Evolutionary conservation across 2,888 invertebrate species (phyloP).

Genomic region (Sphaerophoria taeniata): DNA sequence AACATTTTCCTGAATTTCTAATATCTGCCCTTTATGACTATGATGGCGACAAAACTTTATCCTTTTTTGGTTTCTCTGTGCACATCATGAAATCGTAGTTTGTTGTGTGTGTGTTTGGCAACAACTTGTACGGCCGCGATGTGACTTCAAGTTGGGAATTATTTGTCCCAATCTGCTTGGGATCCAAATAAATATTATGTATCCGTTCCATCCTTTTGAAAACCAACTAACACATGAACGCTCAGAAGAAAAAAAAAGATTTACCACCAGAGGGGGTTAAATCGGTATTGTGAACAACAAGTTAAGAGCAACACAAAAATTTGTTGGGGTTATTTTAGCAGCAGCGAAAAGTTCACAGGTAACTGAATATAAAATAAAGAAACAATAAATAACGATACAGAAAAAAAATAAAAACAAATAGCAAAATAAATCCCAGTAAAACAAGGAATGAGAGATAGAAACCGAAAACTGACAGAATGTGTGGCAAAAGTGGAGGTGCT

Average conservation of each 20-base stretch:
- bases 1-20: slow-evolving; percentile 8
- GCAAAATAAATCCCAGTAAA: slow-evolving; percentile 25
- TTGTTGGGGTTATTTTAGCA: slow-evolving; percentile 35
- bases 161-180: slow-evolving; percentile 67
- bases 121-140: slow-evolving; percentile 58
- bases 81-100: slow-evolving; percentile 65
- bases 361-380: slow-evolving; percentile 67
- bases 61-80: slow-evolving; percentile 17
- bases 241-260: neutral
- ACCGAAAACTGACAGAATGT: slow-evolving; percentile 49
- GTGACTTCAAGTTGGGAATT: slow-evolving; percentile 59
- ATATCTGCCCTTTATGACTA: slow-evolving; percentile 28
- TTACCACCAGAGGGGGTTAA: slow-evolving; percentile 14
- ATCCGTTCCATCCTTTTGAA: slow-evolving; percentile 4
- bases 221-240: neutral
- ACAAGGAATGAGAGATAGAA: neutral
- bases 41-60: slow-evolving; percentile 49
- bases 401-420: slow-evolving; percentile 25
- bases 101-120: slow-evolving; percentile 25
- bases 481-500: slow-evolving; percentile 27
- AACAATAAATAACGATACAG: slow-evolving; percentile 56
- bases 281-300: neutral
- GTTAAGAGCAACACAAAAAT: slow-evolving; percentile 23
- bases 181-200: slow-evolving; percentile 62
- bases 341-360: slow-evolving; percentile 61